Conservation (phyloP, 2,888 invertebrate genomes). For the Callinectes sapidus region DNA sequence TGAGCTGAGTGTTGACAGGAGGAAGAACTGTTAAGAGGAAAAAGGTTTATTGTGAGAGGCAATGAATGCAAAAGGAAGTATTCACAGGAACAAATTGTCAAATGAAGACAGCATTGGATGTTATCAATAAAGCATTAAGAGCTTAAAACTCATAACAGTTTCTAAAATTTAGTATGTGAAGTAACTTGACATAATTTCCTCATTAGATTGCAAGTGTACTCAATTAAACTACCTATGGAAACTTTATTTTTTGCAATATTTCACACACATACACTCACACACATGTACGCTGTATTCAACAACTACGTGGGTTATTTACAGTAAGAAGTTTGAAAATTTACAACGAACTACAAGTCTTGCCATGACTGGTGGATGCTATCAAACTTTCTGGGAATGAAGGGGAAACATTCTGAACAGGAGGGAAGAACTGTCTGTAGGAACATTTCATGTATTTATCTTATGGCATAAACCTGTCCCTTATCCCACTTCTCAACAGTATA, state of each 20-base stretch:
- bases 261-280: neutral
- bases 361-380: neutral
- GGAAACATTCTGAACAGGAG: slow-evolving; percentile 1
- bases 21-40: neutral
- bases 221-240: no score
- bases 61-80: neutral
- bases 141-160: neutral
- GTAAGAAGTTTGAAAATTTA: neutral
- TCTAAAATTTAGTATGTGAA: neutral
- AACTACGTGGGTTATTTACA: neutral
- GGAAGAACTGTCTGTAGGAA: neutral
- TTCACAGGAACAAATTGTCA: neutral
- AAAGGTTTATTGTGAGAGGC: neutral
- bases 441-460: neutral
- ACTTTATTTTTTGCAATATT: neutral
- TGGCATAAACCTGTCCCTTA: neutral
- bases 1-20: neutral
- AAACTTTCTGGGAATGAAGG: neutral
- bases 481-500: neutral
- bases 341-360: neutral
- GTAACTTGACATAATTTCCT: neutral
- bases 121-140: neutral
- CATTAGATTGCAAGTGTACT: neutral
- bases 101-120: neutral
- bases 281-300: neutral